Base-by-base conservation (phyloP, 2,797 vertebrate species). In the Synanceia verrucosa region DNA sequence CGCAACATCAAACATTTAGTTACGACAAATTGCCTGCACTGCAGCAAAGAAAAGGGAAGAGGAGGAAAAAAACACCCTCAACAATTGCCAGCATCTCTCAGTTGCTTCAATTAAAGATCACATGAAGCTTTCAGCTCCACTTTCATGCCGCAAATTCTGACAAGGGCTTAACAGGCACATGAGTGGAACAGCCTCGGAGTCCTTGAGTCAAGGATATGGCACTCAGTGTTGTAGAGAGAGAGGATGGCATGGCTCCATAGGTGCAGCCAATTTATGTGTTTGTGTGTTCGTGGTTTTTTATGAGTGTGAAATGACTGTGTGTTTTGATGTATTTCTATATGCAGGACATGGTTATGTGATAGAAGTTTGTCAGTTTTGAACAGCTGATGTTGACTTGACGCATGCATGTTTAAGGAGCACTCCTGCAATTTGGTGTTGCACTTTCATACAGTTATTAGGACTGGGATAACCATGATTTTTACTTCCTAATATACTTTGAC, bases 51-150 rank as follows among this genome's bases (percentile, higher is more conserved):
- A 31, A 47, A 46, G 37, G 26, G 7, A 50, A 52, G 44, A 19
- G n/a, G 13, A 13, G 28, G 24, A 82, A 29, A 41, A 48, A 31
- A 39, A 57, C 11, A 68, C 24, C 2, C 47, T 48, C 47, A 44
- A 70, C 52, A 73, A 78, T 23, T 21, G 37, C 14, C 11, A 0
- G 14, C 70, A 60, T 60, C 67, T 75, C 65, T 65, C 37, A 16
- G 34, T 28, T 29, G 69, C 59, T 67, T 82, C 43, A 10, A 74
- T 64, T 66, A 77, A 83, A 74, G 71, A 85, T 84, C 76, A 63
- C 69, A 71, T 33, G 47, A 46, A 39, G 67, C 65, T 72, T 69
- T 75, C 66, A 64, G 61, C 69, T 8, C 19, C 9, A 3, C 14
- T 76, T 73, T 44, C 26, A 70, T 59, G 33, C 57, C 47, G 55